Base-by-base conservation (phyloP, 2,113 vertebrate species). In the Pluvialis apricaria region DNA sequence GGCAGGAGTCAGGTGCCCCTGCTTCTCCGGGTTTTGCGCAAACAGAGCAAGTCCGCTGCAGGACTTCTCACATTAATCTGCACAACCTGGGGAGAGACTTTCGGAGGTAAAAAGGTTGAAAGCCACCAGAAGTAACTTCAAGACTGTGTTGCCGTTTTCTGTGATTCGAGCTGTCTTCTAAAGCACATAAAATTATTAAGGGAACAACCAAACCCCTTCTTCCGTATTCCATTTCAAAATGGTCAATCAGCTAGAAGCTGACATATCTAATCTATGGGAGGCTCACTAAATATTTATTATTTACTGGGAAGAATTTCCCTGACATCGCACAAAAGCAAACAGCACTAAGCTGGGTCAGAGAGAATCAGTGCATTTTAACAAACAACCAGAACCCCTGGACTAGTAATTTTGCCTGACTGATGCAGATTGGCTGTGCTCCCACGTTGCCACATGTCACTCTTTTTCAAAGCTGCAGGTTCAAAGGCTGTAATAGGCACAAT, bases 61-160 rank as follows among this genome's bases (percentile, higher is more conserved):
- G 55, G 25, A 65, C 69, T 95, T 94, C 91, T 88, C 90, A 93
- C 82, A 36, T 95, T 89, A 87, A 96, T 94, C 94, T 88, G 72
- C 0, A 0, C 11, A 1, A 4, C 64, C 55, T 21, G 34, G 61
- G 61, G 83, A 73, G 32, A 17, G 61, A 26, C 64, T 51, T 55
- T 55, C 77, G 9, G 81, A 88, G 60, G 61, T 44, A 49, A 90
- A 95, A 94, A 66, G 62, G 65, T 72, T 91, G 90, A 86, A 61
- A 94, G 51, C 42, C 66, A 57, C 21, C 31, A 54, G 80, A 76
- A 81, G 58, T 52, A 49, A 24, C 0, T 2, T 40, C 36, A 52
- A 54, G 40, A 15, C 88, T 57, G 32, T 31, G n/a, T 34, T 31
- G 36, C 34, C 3, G 0, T 11, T 66, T 66, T 29, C 4, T 8